Conservation (phyloP, 2,888 invertebrate species). For the Phalangium opilio region DNA sequence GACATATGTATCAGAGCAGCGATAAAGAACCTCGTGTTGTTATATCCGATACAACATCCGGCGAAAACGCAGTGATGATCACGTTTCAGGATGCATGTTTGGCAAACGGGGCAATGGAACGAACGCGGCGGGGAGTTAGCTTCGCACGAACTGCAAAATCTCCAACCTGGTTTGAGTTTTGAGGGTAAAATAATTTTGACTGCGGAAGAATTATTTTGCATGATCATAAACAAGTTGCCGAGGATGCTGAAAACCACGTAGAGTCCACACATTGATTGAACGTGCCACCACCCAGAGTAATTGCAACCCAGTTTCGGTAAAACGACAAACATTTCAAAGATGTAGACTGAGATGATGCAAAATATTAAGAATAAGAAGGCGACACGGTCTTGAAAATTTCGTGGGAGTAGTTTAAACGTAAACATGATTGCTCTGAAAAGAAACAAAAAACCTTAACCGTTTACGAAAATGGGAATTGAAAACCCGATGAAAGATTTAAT, state of each 20-base stretch:
- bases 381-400: too few species aligned
- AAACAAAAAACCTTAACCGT: too few species aligned
- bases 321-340: conserved; percentile 59
- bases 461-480: too few species aligned
- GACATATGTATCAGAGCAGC: conserved; percentile 25
- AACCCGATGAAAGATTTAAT: too few species aligned
- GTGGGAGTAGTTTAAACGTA: too few species aligned
- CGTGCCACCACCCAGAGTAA: conserved; percentile 38
- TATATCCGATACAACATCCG: conserved; percentile 29
- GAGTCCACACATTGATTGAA: conserved; percentile 46
- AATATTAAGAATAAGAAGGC: too few species aligned
- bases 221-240: conserved; percentile 57
- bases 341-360: too few species aligned
- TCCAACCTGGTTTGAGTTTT: conserved; percentile 46
- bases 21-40: conserved; percentile 30
- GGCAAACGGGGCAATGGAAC: conserved; percentile 75
- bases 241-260: conserved; percentile 61
- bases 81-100: conserved; percentile 59
- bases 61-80: conserved; percentile 31
- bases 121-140: conserved; percentile 50
- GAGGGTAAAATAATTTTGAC: conserved; percentile 41
- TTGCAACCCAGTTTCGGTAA: conserved; percentile 45
- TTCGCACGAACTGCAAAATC: conserved; percentile 62
- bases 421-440: too few species aligned
- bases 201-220: conserved; percentile 61